These are phyloP conservation scores for Melanotaenia parkinsoni DNA, from an alignment of 2,797 vertebrate species.

Conservation along the genomic window DNA sequence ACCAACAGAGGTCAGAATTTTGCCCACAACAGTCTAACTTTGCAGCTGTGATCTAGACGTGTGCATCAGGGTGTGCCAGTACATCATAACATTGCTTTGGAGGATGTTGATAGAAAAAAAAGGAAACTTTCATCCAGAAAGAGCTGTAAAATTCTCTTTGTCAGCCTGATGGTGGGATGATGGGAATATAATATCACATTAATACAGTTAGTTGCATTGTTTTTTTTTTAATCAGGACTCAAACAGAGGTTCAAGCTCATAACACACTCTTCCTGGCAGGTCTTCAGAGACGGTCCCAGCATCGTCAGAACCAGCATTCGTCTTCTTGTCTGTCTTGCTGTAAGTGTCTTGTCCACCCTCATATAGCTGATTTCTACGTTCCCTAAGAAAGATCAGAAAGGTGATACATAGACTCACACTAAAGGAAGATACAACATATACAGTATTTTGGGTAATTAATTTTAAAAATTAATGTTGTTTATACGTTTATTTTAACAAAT, in stretches of 20 bases:
- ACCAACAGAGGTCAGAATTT: constrained; percentile 2
- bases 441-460: background rate
- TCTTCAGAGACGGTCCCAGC: constrained; percentile 66
- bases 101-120: constrained; percentile 5
- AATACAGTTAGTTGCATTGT: background rate
- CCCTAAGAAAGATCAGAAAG: constrained; percentile 32
- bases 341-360: background rate
- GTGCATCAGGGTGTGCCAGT: background rate
- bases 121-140: constrained; percentile 7
- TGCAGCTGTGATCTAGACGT: background rate
- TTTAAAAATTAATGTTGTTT: background rate
- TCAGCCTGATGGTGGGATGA: background rate
- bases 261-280: constrained; percentile 74
- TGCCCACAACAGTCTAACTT: background rate
- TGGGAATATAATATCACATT: constrained; percentile 5
- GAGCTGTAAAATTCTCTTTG: background rate
- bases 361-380: constrained; percentile 23
- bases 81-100: background rate
- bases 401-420: background rate
- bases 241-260: constrained; percentile 76
- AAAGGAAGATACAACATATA: background rate
- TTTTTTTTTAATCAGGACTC: constrained; percentile 24
- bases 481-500: background rate
- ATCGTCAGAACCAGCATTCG: constrained; percentile 32
- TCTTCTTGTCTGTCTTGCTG: constrained; percentile 16